These are phyloP conservation scores for Solen grandis DNA, from an alignment of 1,140 invertebrate genomes.

Conservation along the genomic window DNA sequence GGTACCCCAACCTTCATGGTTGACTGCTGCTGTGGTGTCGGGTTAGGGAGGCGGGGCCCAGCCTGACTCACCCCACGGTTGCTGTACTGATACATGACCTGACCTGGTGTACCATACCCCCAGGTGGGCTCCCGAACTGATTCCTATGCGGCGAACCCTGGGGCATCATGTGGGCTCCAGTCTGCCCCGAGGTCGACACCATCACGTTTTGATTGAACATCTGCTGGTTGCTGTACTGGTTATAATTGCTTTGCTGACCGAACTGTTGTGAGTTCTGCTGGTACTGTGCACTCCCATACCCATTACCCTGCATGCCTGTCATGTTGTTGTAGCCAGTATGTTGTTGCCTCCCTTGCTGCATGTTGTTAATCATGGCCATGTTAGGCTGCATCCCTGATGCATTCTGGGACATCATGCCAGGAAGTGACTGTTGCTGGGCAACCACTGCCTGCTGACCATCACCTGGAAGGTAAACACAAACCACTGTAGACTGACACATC, in stretches of 20 bases:
- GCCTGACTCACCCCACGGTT: background rate
- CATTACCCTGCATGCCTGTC: slow-evolving; percentile 20
- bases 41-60: slow-evolving; percentile 62
- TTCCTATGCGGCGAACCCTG: slow-evolving; percentile 18
- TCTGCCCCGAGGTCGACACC: slow-evolving; percentile 33
- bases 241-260: slow-evolving; percentile 26
- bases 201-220: slow-evolving; percentile 39
- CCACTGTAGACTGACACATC: too few species aligned
- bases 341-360: slow-evolving; percentile 34
- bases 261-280: slow-evolving; percentile 21
- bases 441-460: background rate
- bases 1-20: slow-evolving; percentile 51
- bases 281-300: background rate
- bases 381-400: slow-evolving; percentile 2
- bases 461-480: slow-evolving; percentile 30
- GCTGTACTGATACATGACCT: slow-evolving; percentile 52
- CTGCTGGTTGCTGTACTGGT: slow-evolving; percentile 20
- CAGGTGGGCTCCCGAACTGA: slow-evolving; percentile 29
- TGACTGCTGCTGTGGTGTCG: slow-evolving; percentile 53
- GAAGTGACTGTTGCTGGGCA: slow-evolving; percentile 9
- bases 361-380: slow-evolving; percentile 38
- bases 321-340: too few species aligned
- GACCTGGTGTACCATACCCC: slow-evolving; percentile 42
- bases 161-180: slow-evolving; percentile 21
- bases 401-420: slow-evolving; percentile 39